Base-by-base conservation (phyloP, 2,797 vertebrate species). In the Poeciliopsis paucimaculata region DNA sequence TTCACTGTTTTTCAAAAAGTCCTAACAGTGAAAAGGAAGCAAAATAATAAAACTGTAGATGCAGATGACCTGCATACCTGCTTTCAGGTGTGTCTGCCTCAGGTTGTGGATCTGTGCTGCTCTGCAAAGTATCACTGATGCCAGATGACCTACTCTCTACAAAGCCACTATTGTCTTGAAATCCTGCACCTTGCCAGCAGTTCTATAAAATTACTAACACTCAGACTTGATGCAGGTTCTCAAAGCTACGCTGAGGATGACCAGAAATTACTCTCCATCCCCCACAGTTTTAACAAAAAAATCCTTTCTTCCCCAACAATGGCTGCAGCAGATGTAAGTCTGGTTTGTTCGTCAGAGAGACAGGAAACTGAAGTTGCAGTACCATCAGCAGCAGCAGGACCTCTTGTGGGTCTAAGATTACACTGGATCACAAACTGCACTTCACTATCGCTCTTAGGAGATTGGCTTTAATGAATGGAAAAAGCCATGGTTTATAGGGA, bases 281-380 rank as follows among this genome's bases (percentile, higher is more conserved):
- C 89, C 81, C 84, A 90, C 80, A 72, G 85, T 86, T 82, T 68
- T 45, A 47, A 86, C 73, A 73, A 82, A 60, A 77, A 88, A 86
- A 80, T n/a, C 53, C 10, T 81, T 84, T 84, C 84, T 88, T 90
- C 68, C 41, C 60, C 84, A 84, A 86, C 86, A 89, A 95, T 90
- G 87, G 82, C 85, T 92, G 87, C 79, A 90, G 90, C 94, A 96
- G 95, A 95, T 94, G 94, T 87, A 88, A 71, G 90, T 93, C 95
- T 95, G 93, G 89, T 77, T 95, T 94, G 88, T 81, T 89, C 91
- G 78, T 95, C 92, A 90, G 87, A 82, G n/a, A 36, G 77, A 47
- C 80, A 31, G 82, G 66, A 78, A 77, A 74, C 82, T 62, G 41
- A 28, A 66, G 72, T 41, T 62, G 78, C 86, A 84, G 86, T 84